Evolutionary conservation across 2,113 vertebrate species (phyloP).

Genomic region (Corythoichthys haematopterus): DNA sequence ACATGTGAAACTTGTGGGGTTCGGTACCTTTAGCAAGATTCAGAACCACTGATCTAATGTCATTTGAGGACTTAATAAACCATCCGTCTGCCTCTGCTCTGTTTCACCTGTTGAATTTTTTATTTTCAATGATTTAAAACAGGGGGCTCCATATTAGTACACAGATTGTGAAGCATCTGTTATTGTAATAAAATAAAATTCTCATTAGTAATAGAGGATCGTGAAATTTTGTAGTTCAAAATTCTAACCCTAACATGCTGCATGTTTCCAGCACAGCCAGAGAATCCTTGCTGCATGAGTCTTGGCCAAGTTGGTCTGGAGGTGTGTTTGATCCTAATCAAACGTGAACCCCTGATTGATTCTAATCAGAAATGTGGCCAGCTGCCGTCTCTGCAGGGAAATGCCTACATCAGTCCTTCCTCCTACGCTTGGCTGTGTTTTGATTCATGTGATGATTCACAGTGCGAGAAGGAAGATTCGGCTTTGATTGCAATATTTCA

Average conservation of each 20-base stretch:
- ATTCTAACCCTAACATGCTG: not conserved
- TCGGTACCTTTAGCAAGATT: too few relatives aligned
- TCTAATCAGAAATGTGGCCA: constrained; percentile 5
- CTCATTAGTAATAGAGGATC: not conserved
- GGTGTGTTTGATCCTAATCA: constrained; percentile 5
- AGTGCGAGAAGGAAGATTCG: not conserved
- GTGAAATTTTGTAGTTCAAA: not conserved
- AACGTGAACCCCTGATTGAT: constrained; percentile 6
- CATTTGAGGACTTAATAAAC: not conserved
- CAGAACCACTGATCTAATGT: too few relatives aligned
- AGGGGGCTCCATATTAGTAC: too few relatives aligned
- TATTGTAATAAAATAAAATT: not conserved
- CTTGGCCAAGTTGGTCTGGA: not conserved
- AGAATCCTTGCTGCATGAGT: not conserved
- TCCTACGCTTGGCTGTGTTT: not conserved
- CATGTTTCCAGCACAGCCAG: not conserved
- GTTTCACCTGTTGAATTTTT: not conserved
- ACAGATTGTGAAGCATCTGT: not conserved
- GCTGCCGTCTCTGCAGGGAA: not conserved
- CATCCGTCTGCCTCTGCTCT: not conserved
- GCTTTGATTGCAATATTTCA: not conserved
- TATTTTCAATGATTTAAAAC: not conserved
- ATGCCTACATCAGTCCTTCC: constrained; percentile 1
- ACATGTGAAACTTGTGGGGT: too few relatives aligned
- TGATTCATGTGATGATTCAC: not conserved